A percentile compares a stretch with the other conserved stretches of the same genome.
Evolutionary conservation across 2,888 invertebrate genomes (phyloP).

Genomic region (Psylliodes chrysocephalus): DNA sequence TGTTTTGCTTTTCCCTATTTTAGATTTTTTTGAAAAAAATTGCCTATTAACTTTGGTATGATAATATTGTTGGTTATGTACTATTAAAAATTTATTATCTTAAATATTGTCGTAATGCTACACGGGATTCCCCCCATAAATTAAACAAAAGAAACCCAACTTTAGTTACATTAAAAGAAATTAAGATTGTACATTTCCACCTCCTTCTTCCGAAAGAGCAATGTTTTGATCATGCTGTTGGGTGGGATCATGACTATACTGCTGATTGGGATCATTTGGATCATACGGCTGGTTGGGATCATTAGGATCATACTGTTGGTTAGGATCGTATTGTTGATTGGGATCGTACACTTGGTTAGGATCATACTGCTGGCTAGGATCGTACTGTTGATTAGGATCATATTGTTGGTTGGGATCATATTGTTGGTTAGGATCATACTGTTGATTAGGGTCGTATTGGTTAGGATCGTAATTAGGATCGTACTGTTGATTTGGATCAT

Average conservation of each 20-base stretch:
- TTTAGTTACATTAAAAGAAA: too few relatives aligned
- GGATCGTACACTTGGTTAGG: constrained; percentile 44
- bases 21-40: too few relatives aligned
- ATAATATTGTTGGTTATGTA: too few relatives aligned
- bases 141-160: too few relatives aligned
- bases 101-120: too few relatives aligned
- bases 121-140: too few relatives aligned
- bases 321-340: constrained; percentile 44
- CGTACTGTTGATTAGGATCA: constrained; percentile 44
- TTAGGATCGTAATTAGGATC: constrained; percentile 53
- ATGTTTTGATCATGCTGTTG: background rate
- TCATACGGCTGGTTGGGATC: constrained; percentile 52
- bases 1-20: too few relatives aligned
- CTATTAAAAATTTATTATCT: too few relatives aligned
- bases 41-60: too few relatives aligned
- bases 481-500: constrained; percentile 47
- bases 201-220: background rate
- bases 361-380: constrained; percentile 44
- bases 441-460: constrained; percentile 54
- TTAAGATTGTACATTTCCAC: too few relatives aligned
- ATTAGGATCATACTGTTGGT: constrained; percentile 42
- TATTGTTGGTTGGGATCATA: constrained; percentile 56
- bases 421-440: constrained; percentile 46
- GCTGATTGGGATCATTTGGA: constrained; percentile 53
- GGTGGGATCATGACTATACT: constrained; percentile 39